Evolutionary conservation across 2,888 invertebrate species (phyloP), one percentile per base, ranked within the genome.

Genomic region (Caenorhabditis sp.): DNA sequence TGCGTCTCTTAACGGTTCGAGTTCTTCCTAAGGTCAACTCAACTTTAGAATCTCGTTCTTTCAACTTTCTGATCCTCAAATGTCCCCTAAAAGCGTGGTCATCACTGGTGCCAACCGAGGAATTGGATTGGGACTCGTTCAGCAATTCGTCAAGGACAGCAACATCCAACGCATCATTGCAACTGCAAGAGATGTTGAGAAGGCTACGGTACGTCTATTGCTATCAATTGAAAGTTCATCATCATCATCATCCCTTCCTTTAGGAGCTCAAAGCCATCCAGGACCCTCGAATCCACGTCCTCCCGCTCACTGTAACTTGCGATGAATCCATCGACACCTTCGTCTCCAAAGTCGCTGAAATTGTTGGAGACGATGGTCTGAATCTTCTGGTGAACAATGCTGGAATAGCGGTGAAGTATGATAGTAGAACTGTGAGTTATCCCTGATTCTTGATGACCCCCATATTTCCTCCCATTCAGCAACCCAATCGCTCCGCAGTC

Each of bases 71-170:
- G 32, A 32, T 6, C 32, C 32, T 32, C 1, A 51, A 22, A 71
- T 79, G 67, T 55, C 80, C 9, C 80, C 80, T 13, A 50, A 58
- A 40, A 74, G 70, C 20, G 94, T 96, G 87, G 93, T 97, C 90
- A 95, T 97, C 87, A 97, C 97, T 51, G 97, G 97, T 51, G 95
- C 95, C 83, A 97, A 96, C 92, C 94, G 97, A 58, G 97, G 97
- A 13, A 93, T 97, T 74, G 97, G 97, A 50, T 93, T 97, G 69
- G 96, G 96, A 82, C 93, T 97, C 89, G 95, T 97, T 50, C 95
- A 95, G 92, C 94, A 95, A 89, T 67, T 86, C 15, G 32, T 88
- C 4, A 56, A 77, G 87, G 93, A 87, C 26, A 47, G 93, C 89
- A 94, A 94, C 65, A 95, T 95, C 85, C 94, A 94, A 92, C 93